These are phyloP conservation scores for Syngnathus acus DNA, from an alignment of 2,797 vertebrate genomes.

Conservation along the genomic window DNA sequence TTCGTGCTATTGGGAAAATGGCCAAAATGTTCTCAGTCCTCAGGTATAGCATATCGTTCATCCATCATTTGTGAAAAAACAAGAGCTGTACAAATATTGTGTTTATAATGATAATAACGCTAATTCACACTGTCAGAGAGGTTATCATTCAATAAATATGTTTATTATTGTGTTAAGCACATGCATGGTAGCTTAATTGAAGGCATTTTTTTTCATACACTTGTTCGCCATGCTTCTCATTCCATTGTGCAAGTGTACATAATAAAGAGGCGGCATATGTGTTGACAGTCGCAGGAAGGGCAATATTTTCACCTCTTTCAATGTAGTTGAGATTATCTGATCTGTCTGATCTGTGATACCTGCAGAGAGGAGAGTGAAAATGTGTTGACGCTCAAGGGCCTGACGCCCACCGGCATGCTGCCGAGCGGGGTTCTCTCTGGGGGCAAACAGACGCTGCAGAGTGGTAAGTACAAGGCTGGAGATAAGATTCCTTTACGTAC, in stretches of 20 bases:
- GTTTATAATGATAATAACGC: no score
- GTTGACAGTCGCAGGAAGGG: constrained; percentile 5
- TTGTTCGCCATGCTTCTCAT: no score
- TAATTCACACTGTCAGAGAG: no score
- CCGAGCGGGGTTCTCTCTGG: constrained; percentile 78
- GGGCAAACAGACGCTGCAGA: constrained; percentile 78
- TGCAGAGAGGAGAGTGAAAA: constrained; percentile 81
- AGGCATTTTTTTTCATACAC: no score
- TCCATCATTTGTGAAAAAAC: neutral
- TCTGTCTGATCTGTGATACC: constrained; percentile 33
- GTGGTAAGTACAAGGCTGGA: constrained; percentile 60
- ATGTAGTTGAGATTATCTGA: constrained; percentile 29
- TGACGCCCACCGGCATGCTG: constrained; percentile 80
- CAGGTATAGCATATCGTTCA: constrained; percentile 52
- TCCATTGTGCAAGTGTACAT: no score
- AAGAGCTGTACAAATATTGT: no score
- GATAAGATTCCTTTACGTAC: constrained; percentile 17
- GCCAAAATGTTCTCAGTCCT: constrained; percentile 81
- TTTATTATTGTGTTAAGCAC: no score
- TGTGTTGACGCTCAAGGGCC: constrained; percentile 78
- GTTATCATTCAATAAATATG: no score
- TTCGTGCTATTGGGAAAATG: constrained; percentile 80
- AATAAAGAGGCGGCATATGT: neutral
- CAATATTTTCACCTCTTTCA: constrained; percentile 9
- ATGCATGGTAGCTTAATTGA: no score